A percentile compares a stretch with the other conserved stretches of the same genome.
These are phyloP conservation scores for Pantherophis vulpinus DNA, from an alignment of 2,797 vertebrate species.

Conservation along the genomic window DNA sequence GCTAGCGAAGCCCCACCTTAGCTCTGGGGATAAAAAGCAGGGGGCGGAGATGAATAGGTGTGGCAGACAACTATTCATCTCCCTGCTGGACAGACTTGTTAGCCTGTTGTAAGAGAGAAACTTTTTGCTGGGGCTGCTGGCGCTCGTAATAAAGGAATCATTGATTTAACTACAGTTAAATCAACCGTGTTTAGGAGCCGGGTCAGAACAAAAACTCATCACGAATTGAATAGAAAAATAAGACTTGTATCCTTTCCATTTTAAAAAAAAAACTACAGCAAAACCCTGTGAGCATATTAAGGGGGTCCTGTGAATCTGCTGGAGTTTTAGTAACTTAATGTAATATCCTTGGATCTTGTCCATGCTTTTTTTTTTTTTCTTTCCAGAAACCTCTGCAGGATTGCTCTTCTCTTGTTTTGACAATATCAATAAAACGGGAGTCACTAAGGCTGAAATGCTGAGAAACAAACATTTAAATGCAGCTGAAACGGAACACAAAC, in stretches of 20 bases:
- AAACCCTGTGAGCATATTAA: not conserved
- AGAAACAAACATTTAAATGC: slow-evolving; percentile 79
- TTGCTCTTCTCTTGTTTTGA: slow-evolving; percentile 71
- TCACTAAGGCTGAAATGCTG: slow-evolving; percentile 72
- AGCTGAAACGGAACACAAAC: slow-evolving; percentile 71
- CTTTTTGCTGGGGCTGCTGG: too few relatives aligned
- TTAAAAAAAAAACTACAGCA: not conserved
- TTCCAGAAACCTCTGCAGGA: slow-evolving; percentile 70
- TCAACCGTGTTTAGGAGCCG: not conserved
- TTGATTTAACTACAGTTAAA: not conserved
- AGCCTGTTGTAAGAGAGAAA: too few relatives aligned
- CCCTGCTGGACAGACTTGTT: too few relatives aligned
- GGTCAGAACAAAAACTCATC: not conserved
- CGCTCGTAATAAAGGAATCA: not conserved
- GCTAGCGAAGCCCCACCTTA: too few relatives aligned
- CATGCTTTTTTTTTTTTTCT: slow-evolving; percentile 15
- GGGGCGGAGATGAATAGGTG: too few relatives aligned
- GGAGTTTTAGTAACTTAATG: slow-evolving; percentile 31
- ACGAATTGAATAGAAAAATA: not conserved
- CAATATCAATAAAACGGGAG: slow-evolving; percentile 64
- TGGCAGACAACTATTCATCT: too few relatives aligned
- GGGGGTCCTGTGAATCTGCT: not conserved
- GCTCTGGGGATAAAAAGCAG: too few relatives aligned
- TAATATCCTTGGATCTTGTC: not conserved
- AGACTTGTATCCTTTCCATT: not conserved